Evolutionary conservation across 2,888 invertebrate genomes (phyloP).

Genomic region (Drosophila infuscata): DNA sequence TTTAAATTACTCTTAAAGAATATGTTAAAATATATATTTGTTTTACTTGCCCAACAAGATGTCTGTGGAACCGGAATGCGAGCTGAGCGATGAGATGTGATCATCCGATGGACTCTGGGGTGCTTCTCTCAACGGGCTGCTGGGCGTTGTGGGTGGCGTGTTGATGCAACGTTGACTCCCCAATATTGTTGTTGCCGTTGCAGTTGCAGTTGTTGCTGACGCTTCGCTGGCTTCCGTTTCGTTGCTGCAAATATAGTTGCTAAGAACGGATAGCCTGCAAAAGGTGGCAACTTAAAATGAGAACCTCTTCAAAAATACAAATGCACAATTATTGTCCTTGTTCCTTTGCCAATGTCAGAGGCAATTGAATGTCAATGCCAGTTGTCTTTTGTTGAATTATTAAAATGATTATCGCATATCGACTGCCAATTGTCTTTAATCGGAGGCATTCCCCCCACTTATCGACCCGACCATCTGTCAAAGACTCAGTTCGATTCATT

Average conservation of each 20-base stretch:
- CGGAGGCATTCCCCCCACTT: neutral
- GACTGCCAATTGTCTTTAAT: conserved; percentile 31
- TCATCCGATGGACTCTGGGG: conserved; percentile 84
- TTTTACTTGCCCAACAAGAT: conserved; percentile 82
- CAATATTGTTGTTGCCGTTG: conserved; percentile 37
- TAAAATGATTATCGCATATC: conserved; percentile 53
- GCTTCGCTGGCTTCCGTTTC: conserved; percentile 30
- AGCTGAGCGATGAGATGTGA: conserved; percentile 83
- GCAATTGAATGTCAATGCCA: conserved; percentile 6
- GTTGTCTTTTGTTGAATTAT: conserved; percentile 38
- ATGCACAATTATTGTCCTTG: conserved; percentile 5
- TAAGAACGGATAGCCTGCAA: conserved; percentile 34
- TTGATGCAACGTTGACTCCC: conserved; percentile 65
- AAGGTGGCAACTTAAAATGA: neutral
- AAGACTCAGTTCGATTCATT: conserved; percentile 18
- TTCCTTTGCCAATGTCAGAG: conserved; percentile 33
- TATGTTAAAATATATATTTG: neutral
- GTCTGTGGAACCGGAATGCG: conserved; percentile 83
- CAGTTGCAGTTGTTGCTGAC: neutral
- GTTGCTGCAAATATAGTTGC: conserved; percentile 30
- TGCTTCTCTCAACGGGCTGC: conserved; percentile 81
- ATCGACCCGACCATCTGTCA: neutral
- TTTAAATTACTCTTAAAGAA: neutral
- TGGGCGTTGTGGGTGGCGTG: conserved; percentile 82
- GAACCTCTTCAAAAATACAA: conserved; percentile 10